Conservation (phyloP, 23 tunicate species). For the Halocynthia aurantium region DNA sequence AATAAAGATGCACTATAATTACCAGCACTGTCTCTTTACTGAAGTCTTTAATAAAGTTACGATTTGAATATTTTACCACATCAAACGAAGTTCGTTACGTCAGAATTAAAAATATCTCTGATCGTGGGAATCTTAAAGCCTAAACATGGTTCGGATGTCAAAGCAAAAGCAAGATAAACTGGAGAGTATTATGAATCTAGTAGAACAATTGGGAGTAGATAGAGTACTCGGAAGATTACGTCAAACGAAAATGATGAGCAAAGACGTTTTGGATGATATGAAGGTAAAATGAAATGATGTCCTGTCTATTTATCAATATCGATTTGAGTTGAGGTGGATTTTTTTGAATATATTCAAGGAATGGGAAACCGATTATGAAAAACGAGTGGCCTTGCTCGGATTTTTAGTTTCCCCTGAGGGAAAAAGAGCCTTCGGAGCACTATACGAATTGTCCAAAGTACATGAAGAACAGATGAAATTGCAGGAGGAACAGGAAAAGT, state of each 20-base stretch:
- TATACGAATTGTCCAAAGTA: conserved; percentile 78
- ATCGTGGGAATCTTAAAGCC: too few relatives aligned
- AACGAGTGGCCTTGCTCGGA: conserved; percentile 76
- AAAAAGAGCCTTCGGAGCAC: conserved; percentile 80
- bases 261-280: conserved; percentile 82
- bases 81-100: too few relatives aligned
- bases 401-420: conserved; percentile 88
- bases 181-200: conserved; percentile 73
- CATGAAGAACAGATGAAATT: conserved; percentile 77
- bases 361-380: conserved; percentile 94
- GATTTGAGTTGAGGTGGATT: too few relatives aligned
- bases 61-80: too few relatives aligned
- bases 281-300: conserved; percentile 20
- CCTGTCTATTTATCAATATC: neutral
- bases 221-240: conserved; percentile 61
- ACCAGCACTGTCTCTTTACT: too few relatives aligned
- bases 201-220: conserved; percentile 71
- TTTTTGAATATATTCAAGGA: conserved; percentile 43
- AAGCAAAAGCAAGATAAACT: conserved; percentile 78
- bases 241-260: conserved; percentile 93
- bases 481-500: conserved; percentile 85
- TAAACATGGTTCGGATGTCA: conserved; percentile 66
- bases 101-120: too few relatives aligned
- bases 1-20: too few relatives aligned
- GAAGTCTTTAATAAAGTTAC: too few relatives aligned